Evolutionary conservation across 2,797 vertebrate genomes (phyloP).

Genomic region (Melanotaenia trifasciata): DNA sequence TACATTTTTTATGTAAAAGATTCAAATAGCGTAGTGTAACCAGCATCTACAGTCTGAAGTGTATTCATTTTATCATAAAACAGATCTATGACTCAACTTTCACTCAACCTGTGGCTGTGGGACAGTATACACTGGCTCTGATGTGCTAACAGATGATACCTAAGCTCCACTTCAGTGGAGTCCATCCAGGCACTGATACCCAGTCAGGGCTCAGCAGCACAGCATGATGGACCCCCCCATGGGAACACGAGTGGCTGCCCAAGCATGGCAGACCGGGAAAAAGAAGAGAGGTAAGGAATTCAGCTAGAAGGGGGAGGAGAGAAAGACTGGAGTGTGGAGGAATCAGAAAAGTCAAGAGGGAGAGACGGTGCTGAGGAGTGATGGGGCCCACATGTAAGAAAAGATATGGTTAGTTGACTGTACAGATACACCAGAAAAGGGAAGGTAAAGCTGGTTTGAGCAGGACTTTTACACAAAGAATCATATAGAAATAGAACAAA

Average conservation of each 20-base stretch:
- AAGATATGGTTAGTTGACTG: slow-evolving; percentile 71
- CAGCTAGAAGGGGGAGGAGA: slow-evolving; percentile 26
- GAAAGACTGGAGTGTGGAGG: slow-evolving; percentile 25
- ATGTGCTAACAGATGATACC: slow-evolving; percentile 72
- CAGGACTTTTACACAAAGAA: background rate
- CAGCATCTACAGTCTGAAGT: background rate
- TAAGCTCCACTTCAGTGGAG: slow-evolving; percentile 55
- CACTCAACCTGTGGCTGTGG: slow-evolving; percentile 37
- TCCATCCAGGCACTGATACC: slow-evolving; percentile 56
- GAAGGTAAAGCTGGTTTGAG: slow-evolving; percentile 14
- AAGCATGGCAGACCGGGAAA: slow-evolving; percentile 54
- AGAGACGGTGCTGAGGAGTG: slow-evolving; percentile 35
- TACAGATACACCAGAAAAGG: slow-evolving; percentile 32
- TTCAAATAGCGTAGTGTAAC: background rate
- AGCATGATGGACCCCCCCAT: slow-evolving; percentile 62
- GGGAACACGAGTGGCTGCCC: slow-evolving; percentile 59
- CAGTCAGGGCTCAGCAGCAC: slow-evolving; percentile 62
- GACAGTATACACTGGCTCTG: slow-evolving; percentile 36
- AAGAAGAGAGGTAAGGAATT: slow-evolving; percentile 13
- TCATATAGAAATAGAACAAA: slow-evolving; percentile 1
- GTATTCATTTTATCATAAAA: slow-evolving; percentile 17
- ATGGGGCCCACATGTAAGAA: slow-evolving; percentile 58
- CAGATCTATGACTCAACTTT: slow-evolving; percentile 41
- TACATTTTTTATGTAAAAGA: background rate
- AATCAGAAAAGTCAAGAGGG: slow-evolving; percentile 36